Evolutionary conservation across 1,140 invertebrate species (phyloP).

Genomic region (Pentalonia nigronervosa): DNA sequence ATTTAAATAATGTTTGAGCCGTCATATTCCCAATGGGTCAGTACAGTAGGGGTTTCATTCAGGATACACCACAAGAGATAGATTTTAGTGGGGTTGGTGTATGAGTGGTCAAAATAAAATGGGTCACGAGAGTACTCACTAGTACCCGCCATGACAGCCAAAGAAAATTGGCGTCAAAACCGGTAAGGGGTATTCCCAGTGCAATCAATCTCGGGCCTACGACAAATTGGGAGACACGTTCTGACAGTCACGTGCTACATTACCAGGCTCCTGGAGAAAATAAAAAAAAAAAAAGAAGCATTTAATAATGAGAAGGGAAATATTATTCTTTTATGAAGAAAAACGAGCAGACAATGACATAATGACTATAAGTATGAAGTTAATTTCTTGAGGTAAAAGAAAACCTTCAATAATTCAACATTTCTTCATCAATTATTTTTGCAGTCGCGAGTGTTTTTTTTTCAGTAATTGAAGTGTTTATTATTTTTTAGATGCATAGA

Average conservation of each 20-base stretch:
- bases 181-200: conserved; percentile 43
- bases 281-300: not conserved
- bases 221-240: conserved; percentile 31
- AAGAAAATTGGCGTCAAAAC: conserved; percentile 45
- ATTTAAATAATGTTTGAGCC: not conserved
- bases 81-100: not conserved
- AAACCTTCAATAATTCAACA: not conserved
- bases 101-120: not conserved
- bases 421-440: conserved; percentile 8
- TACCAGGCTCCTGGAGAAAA: not conserved
- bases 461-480: not conserved
- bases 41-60: not conserved
- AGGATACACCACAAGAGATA: not conserved
- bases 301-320: conserved; percentile 32
- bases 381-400: not conserved
- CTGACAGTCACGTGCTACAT: conserved; percentile 43
- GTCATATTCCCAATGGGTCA: not conserved
- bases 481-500: not conserved
- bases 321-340: conserved; percentile 20
- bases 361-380: conserved; percentile 26
- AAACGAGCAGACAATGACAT: not conserved
- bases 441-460: not conserved
- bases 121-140: not conserved
- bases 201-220: conserved; percentile 44
- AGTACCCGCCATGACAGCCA: not conserved